Base-by-base conservation (phyloP, 1,140 invertebrate genomes). In the Temnothorax longispinosus region DNA sequence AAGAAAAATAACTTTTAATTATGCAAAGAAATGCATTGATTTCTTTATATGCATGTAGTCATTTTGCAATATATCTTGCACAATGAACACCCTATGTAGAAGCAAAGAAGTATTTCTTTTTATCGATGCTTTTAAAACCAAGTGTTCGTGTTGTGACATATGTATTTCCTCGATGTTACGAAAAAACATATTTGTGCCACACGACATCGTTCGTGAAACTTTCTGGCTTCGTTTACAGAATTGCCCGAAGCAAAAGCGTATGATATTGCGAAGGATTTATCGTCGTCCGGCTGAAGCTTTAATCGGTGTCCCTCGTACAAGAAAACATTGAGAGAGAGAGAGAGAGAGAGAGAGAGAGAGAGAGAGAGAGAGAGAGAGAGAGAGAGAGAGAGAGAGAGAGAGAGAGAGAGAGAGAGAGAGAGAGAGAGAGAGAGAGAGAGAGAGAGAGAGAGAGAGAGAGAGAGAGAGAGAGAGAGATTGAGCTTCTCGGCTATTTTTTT, bases 221-320 rank as follows among this genome's bases (percentile, higher is more conserved):
- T 81, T 56, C 38, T 54, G 64, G 38, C 50, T 81, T 71, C 65
- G 50, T 81, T 81, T 71, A 56, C 18, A 81, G 38, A 71, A 81
- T 67, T 71, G 65, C 4, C 64, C 65, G 44, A 32, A 44, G 77
- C 35, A 69, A 69, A 69, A 80, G 38, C 38, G 18, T 38, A 52
- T 58, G 67, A 56, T 69, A 81, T 81, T 32, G n/a, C 71, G n/a
- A 44, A 64, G 56, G 52, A 87, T 87, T 87, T 87, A 72, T 87
- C 21, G 65, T 71, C 58, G 65, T 35, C 64, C 27, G 67, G 62
- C 71, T 60, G 21, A 86, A 62, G 56, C 69, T 87, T 27, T 86
- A 86, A 86, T 86, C 85, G 76, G 52, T 65, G 47, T 69, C 21
- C 32, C 47, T 54, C 50, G 50, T 69, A 32, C 35, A 65, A 52